Evolutionary conservation across 2,888 invertebrate genomes (phyloP).

Genomic region (Erpobdella octoculata): DNA sequence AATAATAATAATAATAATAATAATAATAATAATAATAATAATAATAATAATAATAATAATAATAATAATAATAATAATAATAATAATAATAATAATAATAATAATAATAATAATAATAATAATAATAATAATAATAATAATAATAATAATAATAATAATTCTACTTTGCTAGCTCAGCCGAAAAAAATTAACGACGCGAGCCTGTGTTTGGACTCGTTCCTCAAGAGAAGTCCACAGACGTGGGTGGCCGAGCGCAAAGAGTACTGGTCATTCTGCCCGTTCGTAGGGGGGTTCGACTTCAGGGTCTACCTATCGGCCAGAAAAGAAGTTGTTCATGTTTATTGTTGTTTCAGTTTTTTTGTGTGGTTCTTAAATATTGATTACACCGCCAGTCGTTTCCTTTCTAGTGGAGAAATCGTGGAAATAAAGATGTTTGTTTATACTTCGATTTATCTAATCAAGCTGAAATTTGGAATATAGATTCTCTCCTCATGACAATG

Average conservation of each 20-base stretch:
- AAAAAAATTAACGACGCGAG: conserved; percentile 8
- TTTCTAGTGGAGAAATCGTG: not conserved
- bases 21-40: not conserved
- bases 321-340: not conserved
- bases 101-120: not conserved
- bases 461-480: too few species aligned
- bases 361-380: too few species aligned
- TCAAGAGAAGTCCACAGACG: not conserved
- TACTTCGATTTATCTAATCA: too few species aligned
- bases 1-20: not conserved
- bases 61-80: not conserved
- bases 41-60: not conserved
- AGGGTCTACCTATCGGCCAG: conserved; percentile 14
- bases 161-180: not conserved
- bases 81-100: not conserved
- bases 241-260: conserved; percentile 9
- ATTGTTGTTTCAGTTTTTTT: too few species aligned
- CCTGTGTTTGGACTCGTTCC: not conserved
- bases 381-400: not conserved
- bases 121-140: not conserved
- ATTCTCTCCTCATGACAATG: too few species aligned
- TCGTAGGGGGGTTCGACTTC: conserved; percentile 33
- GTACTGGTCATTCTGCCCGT: conserved; percentile 33
- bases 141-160: not conserved
- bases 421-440: not conserved